Evolutionary conservation across 2,113 vertebrate genomes (phyloP).

Genomic region (Urocitellus parryii): DNA sequence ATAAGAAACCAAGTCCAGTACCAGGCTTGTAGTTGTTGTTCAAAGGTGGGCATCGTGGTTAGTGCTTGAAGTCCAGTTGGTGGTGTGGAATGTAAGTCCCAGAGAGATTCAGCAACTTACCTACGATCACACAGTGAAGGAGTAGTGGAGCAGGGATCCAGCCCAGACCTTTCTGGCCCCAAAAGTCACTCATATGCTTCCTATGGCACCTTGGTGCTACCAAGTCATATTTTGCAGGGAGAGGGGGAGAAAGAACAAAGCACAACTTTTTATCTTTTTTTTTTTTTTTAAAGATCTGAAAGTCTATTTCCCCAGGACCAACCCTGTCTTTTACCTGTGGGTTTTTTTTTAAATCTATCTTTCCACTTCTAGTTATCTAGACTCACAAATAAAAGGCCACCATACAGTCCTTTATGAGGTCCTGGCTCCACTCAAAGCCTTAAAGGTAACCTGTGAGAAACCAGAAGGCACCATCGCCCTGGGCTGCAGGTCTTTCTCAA

Average conservation of each 20-base stretch:
- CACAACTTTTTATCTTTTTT: not conserved
- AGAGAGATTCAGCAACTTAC: not conserved
- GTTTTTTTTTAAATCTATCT: too few species aligned
- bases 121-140: not conserved
- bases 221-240: not conserved
- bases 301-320: not conserved
- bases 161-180: not conserved
- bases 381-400: not conserved
- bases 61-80: not conserved
- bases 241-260: not conserved
- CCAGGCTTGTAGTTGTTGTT: not conserved
- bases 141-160: fast-evolving
- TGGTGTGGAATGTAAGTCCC: not conserved
- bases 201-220: not conserved
- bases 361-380: not conserved
- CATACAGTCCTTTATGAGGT: not conserved
- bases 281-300: not conserved
- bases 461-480: not conserved
- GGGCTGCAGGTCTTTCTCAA: not conserved
- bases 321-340: too few species aligned
- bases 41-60: not conserved
- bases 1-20: not conserved
- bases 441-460: not conserved
- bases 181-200: not conserved
- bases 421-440: not conserved